These are phyloP conservation scores for Oreochromis aureus DNA, from an alignment of 2,113 vertebrate genomes.

Conservation along the genomic window DNA sequence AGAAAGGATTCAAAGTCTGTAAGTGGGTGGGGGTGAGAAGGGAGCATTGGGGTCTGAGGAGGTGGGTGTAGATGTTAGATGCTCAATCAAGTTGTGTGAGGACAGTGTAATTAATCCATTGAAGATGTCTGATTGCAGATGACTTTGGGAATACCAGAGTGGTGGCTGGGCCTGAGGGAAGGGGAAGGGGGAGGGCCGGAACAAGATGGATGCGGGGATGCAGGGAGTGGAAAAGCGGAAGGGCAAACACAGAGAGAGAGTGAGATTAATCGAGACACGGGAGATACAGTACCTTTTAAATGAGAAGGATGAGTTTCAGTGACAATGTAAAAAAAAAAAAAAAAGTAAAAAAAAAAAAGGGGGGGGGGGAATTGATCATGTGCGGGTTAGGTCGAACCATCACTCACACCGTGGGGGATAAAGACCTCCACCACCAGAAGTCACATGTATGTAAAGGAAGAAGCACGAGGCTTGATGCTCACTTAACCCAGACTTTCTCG, in stretches of 20 bases:
- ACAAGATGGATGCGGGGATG: constrained; percentile 63
- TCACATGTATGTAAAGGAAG: constrained; percentile 30
- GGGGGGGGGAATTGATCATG: constrained; percentile 30
- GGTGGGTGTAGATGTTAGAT: constrained; percentile 60
- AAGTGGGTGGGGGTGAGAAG: constrained; percentile 46
- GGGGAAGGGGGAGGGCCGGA: constrained; percentile 19
- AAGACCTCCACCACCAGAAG: constrained; percentile 38
- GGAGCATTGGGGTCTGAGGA: constrained; percentile 38
- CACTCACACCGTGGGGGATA: constrained; percentile 32
- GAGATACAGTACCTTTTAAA: constrained; percentile 68
- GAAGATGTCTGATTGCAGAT: constrained; percentile 78
- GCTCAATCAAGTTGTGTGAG: constrained; percentile 67
- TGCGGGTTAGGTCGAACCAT: constrained; percentile 35
- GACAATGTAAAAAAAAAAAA: constrained; percentile 33
- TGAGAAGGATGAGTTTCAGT: constrained; percentile 64
- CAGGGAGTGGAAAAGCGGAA: constrained; percentile 45
- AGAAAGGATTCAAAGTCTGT: constrained; percentile 2
- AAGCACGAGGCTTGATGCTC: neutral
- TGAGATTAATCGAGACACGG: constrained; percentile 60
- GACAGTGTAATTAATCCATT: constrained; percentile 77
- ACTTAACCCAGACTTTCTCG: neutral
- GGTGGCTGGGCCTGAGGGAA: constrained; percentile 27
- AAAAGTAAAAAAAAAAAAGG: neutral
- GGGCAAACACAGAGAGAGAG: constrained; percentile 52
- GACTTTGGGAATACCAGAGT: constrained; percentile 71